phyloP scores from a whole-genome alignment of 2,888 invertebrate genomes.

The Hirudinaria manillensis region DNA sequence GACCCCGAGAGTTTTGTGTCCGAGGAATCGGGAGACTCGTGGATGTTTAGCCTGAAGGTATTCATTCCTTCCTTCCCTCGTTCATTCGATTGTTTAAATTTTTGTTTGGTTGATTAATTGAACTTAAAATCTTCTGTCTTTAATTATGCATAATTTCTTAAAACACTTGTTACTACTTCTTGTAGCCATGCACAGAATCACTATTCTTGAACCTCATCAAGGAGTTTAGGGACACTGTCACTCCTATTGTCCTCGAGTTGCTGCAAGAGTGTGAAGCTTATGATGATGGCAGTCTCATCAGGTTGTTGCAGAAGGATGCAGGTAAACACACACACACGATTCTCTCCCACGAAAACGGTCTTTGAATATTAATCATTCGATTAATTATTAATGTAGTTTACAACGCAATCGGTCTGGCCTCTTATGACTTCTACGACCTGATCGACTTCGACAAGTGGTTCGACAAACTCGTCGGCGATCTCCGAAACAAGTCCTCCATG shows the following conservation, averaged over 20 bases:
- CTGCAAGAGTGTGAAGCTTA: conserved; percentile 60
- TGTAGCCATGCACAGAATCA: conserved; percentile 77
- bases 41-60: conserved; percentile 83
- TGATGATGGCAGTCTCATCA: conserved; percentile 58
- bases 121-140: neutral
- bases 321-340: conserved; percentile 42
- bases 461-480: conserved; percentile 72
- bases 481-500: conserved; percentile 66
- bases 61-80: conserved; percentile 45
- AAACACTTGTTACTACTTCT: too few relatives aligned
- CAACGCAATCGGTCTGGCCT: conserved; percentile 79
- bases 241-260: conserved; percentile 68
- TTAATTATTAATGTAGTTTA: conserved; percentile 60
- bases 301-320: conserved; percentile 81
- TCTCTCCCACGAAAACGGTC: neutral
- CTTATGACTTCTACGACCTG: conserved; percentile 84
- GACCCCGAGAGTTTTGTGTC: conserved; percentile 81
- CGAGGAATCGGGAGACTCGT: conserved; percentile 83
- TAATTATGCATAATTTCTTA: neutral
- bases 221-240: conserved; percentile 68
- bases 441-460: conserved; percentile 92
- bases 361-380: neutral
- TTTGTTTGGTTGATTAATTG: neutral
- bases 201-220: conserved; percentile 77
- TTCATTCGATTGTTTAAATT: too few relatives aligned